These are phyloP conservation scores for Falco cherrug DNA, from an alignment of 2,797 vertebrate genomes.

Conservation along the genomic window DNA sequence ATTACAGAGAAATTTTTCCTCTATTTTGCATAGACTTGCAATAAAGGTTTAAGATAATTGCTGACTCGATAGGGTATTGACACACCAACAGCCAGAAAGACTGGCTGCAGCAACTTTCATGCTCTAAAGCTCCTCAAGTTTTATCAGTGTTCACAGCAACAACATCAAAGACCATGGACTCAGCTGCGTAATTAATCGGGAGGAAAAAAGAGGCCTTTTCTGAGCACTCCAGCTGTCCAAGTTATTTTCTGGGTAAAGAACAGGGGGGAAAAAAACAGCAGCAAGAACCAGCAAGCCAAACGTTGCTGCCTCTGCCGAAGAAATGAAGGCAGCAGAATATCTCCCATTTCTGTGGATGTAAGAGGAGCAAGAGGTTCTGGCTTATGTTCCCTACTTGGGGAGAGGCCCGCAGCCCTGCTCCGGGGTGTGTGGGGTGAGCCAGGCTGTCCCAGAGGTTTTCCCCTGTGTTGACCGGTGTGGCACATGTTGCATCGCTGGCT, in stretches of 20 bases:
- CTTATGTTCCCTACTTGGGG: too few relatives aligned
- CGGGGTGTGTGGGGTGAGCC: accelerated
- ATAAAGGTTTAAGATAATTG: background rate
- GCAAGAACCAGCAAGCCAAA: background rate
- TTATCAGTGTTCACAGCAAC: slow-evolving; percentile 77
- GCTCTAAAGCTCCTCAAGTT: slow-evolving; percentile 27
- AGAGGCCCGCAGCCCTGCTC: background rate
- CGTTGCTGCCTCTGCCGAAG: background rate
- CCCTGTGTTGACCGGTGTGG: accelerated
- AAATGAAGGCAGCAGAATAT: background rate
- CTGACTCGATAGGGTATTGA: background rate
- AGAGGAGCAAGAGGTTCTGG: background rate
- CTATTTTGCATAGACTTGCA: background rate
- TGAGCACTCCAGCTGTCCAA: background rate
- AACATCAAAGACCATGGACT: slow-evolving; percentile 77
- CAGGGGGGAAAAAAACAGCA: accelerated
- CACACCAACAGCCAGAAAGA: background rate
- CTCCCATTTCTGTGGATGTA: background rate
- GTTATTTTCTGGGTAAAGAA: background rate
- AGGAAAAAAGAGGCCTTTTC: background rate
- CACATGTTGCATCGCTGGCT: accelerated
- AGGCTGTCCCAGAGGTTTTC: background rate
- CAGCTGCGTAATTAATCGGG: background rate
- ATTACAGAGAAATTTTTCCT: background rate
- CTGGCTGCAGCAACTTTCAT: background rate